Base-by-base conservation (phyloP, 2,113 vertebrate species). In the Rhabdomys dilectus region DNA sequence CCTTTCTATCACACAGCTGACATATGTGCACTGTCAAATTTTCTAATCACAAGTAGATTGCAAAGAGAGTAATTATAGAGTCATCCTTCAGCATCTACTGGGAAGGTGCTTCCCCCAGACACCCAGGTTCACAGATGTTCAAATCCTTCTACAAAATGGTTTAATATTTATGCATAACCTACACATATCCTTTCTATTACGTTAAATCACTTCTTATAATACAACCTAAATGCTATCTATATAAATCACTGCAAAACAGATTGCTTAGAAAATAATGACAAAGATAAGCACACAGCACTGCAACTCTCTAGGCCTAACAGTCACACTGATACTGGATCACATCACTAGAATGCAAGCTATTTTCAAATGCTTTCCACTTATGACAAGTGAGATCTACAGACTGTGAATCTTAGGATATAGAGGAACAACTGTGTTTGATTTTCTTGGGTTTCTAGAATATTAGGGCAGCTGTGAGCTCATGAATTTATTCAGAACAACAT, bases 21-120 rank as follows among this genome's bases (percentile, higher is more conserved):
- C 92, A 89, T 29, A 16, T 15, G 62, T 8, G 22, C 39, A n/a
- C 92, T 93, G 78, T 51, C 82, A 93, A 31, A 48, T 66, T 77
- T 92, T 95, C 21, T 81, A 64, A 51, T 89, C 78, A 82, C 81
- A 66, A 89, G 70, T 11, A 96, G 91, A 51, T 73, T 9, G 2
- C 13, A 21, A 48, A 53, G 42, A 86, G 42, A n/a, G 76, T 81
- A 93, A 76, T 77, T 68, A 62, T 34, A 78, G 29, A 87, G 89
- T 70, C 17, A 80, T 60, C 39, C 34, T 17, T 70, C 45, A 34
- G 36, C 66, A 91, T 75, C 72, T 75, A 78, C 39, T 58, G 53
- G 39, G 48, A 53, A 81, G 70, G 7, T 29, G 45, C 58, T 9
- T 26, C 24, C 31, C 29, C 36, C 4, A 45, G 70, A 58, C 31